These are phyloP conservation scores for Centrocercus urophasianus DNA, from an alignment of 2,113 vertebrate species.

Conservation along the genomic window DNA sequence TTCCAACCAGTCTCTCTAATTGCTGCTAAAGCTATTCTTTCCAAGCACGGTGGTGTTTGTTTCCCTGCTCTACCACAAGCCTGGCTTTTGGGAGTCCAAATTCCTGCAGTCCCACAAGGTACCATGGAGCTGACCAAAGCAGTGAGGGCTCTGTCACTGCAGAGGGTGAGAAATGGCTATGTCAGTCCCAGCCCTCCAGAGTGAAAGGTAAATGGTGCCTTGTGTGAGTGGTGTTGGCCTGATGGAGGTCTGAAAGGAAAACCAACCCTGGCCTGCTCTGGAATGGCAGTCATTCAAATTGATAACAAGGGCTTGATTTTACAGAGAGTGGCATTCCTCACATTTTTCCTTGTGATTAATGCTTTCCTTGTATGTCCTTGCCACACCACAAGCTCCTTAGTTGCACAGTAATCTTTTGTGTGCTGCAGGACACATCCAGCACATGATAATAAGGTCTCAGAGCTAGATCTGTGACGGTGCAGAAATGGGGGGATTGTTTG, in stretches of 20 bases:
- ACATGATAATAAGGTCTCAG: neutral
- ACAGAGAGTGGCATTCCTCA: conserved; percentile 41
- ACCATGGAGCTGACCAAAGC: neutral
- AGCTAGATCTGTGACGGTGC: rapidly evolving
- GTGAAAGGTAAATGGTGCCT: neutral
- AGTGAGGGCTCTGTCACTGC: neutral
- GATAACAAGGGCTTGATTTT: conserved; percentile 42
- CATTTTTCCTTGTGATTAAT: conserved; percentile 38
- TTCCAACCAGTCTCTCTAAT: neutral
- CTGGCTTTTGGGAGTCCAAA: rapidly evolving
- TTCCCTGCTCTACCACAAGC: rapidly evolving
- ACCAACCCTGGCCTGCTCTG: neutral
- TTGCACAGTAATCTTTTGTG: conserved; percentile 9
- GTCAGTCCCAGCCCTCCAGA: neutral
- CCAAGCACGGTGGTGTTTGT: rapidly evolving
- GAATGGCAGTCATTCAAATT: neutral
- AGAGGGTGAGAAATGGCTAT: neutral
- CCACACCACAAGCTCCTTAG: neutral
- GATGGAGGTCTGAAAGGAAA: neutral
- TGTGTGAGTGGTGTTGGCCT: neutral
- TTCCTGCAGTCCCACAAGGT: neutral
- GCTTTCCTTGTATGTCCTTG: neutral
- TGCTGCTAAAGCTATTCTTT: too few species aligned
- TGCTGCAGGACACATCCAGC: neutral
- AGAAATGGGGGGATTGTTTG: too few species aligned